Evolutionary conservation across 2,113 vertebrate genomes (phyloP).

Genomic region (Nothoprocta pentlandii): DNA sequence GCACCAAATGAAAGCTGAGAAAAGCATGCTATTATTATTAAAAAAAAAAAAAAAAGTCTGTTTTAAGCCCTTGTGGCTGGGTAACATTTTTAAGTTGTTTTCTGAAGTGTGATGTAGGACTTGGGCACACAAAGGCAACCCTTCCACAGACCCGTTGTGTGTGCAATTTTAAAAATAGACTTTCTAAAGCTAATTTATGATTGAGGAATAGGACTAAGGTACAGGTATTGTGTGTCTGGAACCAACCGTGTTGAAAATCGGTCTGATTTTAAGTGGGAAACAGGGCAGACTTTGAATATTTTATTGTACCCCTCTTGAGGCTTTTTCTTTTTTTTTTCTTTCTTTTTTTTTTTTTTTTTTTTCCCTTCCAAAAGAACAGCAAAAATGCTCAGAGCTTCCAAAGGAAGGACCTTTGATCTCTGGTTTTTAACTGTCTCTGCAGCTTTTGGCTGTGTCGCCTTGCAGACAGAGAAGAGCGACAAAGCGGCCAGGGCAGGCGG

Average conservation of each 20-base stretch:
- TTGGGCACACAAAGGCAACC: neutral
- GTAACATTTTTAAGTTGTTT: neutral
- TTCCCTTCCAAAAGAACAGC: neutral
- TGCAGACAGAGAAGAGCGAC: fast-evolving
- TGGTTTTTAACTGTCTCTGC: neutral
- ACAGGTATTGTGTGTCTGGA: neutral
- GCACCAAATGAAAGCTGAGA: constrained; percentile 48
- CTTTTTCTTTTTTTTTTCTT: neutral
- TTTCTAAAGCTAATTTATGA: neutral
- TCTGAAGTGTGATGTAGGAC: neutral
- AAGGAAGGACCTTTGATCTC: neutral
- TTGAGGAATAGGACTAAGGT: neutral
- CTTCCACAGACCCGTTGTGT: neutral
- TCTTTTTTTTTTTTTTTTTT: neutral
- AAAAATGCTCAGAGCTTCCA: neutral
- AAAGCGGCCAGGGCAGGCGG: neutral
- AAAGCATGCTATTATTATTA: neutral
- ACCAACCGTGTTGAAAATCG: neutral
- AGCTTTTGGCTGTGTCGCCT: neutral
- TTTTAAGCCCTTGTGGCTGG: neutral
- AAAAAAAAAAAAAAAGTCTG: neutral
- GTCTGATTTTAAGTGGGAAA: neutral
- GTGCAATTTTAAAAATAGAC: neutral
- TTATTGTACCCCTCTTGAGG: neutral
- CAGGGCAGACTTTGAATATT: neutral